Evolutionary conservation across 37 sponge, comb jelly and placozoan genomes (phyloP), one percentile per base, ranked within the genome.

Genomic region (Ephydatia muelleri): DNA sequence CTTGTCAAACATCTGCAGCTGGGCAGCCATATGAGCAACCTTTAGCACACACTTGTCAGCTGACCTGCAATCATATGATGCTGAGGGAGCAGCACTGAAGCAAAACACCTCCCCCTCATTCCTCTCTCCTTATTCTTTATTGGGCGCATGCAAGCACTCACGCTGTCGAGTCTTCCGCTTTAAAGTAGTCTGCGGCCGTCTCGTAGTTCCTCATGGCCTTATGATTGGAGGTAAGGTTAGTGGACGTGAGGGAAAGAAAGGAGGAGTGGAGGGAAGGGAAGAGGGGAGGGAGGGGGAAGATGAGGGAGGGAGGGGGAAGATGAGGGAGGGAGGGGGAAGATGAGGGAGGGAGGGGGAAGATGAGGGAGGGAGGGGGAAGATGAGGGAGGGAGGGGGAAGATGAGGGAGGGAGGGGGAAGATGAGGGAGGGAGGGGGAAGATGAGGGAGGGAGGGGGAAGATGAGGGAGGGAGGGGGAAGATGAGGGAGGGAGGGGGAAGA

Each of bases 11-110:
- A 87, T 67, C 66, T 91, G 90, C 82, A 89, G 69, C 13, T 65
- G 90, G 57, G 96, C 94, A 19, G 76, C 73, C 78, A 92, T 86
- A 71, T 84, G 85, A 47, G 98, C 98, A 16, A 97, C 96, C 67
- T 93, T 93, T 48, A 93, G 68, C 36, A 91, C 67, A 73, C 85
- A 89, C 85, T 97, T 97, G 92, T 97, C 95, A 25, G 94, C 94
- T 65, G 90, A 78, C 81, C 97, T 97, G 82, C 16, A 47, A 27
- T 65, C 26, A 26, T 6, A 68, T 23, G 27, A 47, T 27, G 26
- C 5, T 22, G 30, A 57, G 26, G 68, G 34, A 38, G 29, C 3
- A 14, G 26, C 36, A 37, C 9, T 38, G 16, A 16, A 6, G 21
- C 47, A 75, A 39, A 75, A 38, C 76, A 38, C 19, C 47, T 2